Evolutionary conservation across 1,140 invertebrate genomes (phyloP).

Genomic region (Chironomus striatipennis): DNA sequence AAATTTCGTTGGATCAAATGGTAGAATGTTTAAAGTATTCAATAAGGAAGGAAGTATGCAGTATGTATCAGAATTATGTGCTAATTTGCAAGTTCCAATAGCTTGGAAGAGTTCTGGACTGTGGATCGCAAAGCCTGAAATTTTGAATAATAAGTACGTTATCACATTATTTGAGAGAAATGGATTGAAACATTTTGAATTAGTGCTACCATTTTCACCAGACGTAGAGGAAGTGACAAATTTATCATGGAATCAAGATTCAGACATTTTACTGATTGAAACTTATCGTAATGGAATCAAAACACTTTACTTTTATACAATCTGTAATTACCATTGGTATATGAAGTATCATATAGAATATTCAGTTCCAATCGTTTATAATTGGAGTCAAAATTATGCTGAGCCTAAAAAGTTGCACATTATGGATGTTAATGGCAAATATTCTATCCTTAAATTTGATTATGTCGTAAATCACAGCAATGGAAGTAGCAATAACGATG

Average conservation of each 20-base stretch:
- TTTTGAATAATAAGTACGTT: slow-evolving; percentile 55
- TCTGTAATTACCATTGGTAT: slow-evolving; percentile 87
- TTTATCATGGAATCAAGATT: slow-evolving; percentile 69
- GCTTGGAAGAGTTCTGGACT: slow-evolving; percentile 73
- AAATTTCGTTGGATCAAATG: slow-evolving; percentile 46
- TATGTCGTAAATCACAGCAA: slow-evolving; percentile 44
- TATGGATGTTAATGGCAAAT: slow-evolving; percentile 45
- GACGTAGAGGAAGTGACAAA: slow-evolving; percentile 47
- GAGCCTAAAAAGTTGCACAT: slow-evolving; percentile 52
- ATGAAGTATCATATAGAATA: slow-evolving; percentile 64
- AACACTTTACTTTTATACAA: slow-evolving; percentile 66
- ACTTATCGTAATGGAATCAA: slow-evolving; percentile 40
- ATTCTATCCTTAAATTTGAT: slow-evolving; percentile 42
- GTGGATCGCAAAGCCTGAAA: slow-evolving; percentile 65
- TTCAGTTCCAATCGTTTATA: slow-evolving; percentile 41
- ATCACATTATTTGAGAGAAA: slow-evolving; percentile 87
- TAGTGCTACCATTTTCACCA: slow-evolving; percentile 55
- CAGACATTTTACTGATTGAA: slow-evolving; percentile 60
- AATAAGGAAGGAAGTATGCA: slow-evolving; percentile 61
- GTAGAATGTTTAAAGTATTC: slow-evolving; percentile 59
- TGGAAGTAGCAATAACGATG: slow-evolving; percentile 43
- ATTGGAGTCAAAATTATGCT: slow-evolving; percentile 54
- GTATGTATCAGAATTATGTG: slow-evolving; percentile 60
- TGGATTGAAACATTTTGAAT: slow-evolving; percentile 79
- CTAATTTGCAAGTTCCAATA: slow-evolving; percentile 58